Base-by-base conservation (phyloP, 2,888 invertebrate species). In the Cecidostiba fungosa region DNA sequence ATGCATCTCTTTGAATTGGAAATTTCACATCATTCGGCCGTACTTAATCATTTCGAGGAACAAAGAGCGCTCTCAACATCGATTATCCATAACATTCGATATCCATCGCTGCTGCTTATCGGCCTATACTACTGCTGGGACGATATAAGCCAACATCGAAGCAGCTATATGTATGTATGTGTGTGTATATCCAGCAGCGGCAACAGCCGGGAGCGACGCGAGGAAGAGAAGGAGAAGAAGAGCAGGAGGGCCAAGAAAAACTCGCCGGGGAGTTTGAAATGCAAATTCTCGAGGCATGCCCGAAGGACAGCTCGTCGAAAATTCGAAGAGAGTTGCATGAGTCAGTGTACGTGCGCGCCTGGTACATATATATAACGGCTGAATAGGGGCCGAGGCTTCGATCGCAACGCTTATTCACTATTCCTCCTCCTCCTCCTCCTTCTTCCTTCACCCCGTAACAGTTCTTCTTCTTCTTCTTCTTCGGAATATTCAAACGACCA, bases 201-300 rank as follows among this genome's bases (percentile, higher is more conserved):
- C n/a, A 59, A 59, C 54, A 59, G 43, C 14, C 39, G 43, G 73
- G 43, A 43, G 43, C 39, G 73, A 73, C 39, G 32, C 16, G 29
- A 62, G 36, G 10, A 16, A 14, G 77, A 50, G 16, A 12, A 54
- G 54, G 54, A 59, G 54, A 59, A 59, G 54, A 59, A 23, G 54
- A 59, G 54, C 54, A 59, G 54, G 29, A 36, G n/a, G 59, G 50
- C n/a, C 76, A 50, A 50, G 50, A 47, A 73, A 47, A 73, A 47
- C 43, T 43, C 50, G 4, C 29, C 74, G 47, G 16, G 10, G 69
- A 78, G 78, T 66, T 78, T 69, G 69, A 78, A 79, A 79, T 70
- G 79, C 70, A 80, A 70, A 80, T 72, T 80, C n/a, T n/a, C 79
- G 70, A 32, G 50, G 54, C 54, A 59, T 59, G 54, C 54, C 54